phyloP scores from a whole-genome alignment of 2,888 invertebrate genomes.

The Epinotia ramella region DNA sequence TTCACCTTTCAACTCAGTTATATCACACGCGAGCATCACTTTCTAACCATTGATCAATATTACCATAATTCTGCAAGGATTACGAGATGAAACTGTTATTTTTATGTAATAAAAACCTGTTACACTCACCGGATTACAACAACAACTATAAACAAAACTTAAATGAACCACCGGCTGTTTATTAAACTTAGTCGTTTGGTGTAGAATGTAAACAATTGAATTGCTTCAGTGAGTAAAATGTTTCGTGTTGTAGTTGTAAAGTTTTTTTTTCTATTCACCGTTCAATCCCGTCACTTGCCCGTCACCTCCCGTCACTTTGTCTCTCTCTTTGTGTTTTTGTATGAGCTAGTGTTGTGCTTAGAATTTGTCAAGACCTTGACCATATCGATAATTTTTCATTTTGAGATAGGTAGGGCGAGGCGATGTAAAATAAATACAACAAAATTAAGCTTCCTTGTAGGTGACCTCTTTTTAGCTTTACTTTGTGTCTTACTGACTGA shows the following conservation, averaged over 20 bases:
- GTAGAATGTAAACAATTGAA: constrained; percentile 23
- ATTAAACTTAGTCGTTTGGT: not conserved
- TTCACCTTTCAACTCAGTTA: constrained; percentile 80
- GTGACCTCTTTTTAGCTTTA: too few relatives aligned
- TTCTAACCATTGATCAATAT: constrained; percentile 63
- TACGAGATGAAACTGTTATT: constrained; percentile 42
- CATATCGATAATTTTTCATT: constrained; percentile 14
- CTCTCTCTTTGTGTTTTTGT: not conserved
- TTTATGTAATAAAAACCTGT: constrained; percentile 42
- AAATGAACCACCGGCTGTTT: not conserved
- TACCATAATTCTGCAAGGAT: constrained; percentile 51
- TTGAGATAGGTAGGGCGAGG: not conserved
- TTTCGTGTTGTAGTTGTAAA: constrained; percentile 13
- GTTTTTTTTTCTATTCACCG: constrained; percentile 15
- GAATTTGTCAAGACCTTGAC: not conserved
- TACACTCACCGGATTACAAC: constrained; percentile 25
- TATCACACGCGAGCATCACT: constrained; percentile 68
- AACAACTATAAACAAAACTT: constrained; percentile 8
- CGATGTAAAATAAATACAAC: too few relatives aligned
- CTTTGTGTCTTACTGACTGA: too few relatives aligned
- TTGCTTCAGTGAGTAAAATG: not conserved
- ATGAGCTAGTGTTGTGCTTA: constrained; percentile 16
- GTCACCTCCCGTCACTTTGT: constrained; percentile 1
- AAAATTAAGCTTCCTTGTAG: too few relatives aligned
- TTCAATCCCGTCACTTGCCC: too few relatives aligned